phyloP scores from a whole-genome alignment of 2,797 vertebrate species.

The Poecilia picta region DNA sequence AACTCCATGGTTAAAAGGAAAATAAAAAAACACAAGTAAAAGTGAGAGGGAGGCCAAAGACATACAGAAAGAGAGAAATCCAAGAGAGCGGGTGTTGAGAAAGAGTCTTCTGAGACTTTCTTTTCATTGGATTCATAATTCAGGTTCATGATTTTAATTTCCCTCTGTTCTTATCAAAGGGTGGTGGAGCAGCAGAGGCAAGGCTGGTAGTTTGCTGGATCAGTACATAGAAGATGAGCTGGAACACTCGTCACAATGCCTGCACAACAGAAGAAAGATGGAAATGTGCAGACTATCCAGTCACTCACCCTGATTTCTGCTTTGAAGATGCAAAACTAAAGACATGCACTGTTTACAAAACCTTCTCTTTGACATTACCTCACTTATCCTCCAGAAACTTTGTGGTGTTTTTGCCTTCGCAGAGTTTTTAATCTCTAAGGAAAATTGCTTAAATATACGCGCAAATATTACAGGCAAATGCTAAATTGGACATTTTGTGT shows the following conservation, averaged over 20 bases:
- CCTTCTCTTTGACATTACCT: constrained; percentile 48
- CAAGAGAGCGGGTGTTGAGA: constrained; percentile 78
- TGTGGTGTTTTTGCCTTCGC: constrained; percentile 35
- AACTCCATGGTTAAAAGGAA: constrained; percentile 55
- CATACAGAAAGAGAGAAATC: constrained; percentile 42
- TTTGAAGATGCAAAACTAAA: constrained; percentile 58
- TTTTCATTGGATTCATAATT: constrained; percentile 98
- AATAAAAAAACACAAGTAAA: constrained; percentile 59
- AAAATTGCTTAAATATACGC: constrained; percentile 26
- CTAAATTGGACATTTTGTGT: constrained; percentile 40
- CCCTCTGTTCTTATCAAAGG: constrained; percentile 99
- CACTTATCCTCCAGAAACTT: constrained; percentile 49
- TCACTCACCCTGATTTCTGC: constrained; percentile 52
- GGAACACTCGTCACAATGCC: constrained; percentile 71
- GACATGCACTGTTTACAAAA: constrained; percentile 73
- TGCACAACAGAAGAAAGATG: constrained; percentile 77
- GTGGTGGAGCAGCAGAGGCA: constrained; percentile 85
- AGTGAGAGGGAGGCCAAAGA: constrained; percentile 48
- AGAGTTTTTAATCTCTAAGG: constrained; percentile 52
- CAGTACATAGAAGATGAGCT: constrained; percentile 93
- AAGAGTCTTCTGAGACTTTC: constrained; percentile 83
- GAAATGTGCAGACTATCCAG: constrained; percentile 68
- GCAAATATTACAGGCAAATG: constrained; percentile 46
- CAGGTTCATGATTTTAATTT: constrained; percentile 99
- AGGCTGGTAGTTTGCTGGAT: constrained; percentile 90